Conservation (phyloP, 2,113 vertebrate species). For the Columbina picui region DNA sequence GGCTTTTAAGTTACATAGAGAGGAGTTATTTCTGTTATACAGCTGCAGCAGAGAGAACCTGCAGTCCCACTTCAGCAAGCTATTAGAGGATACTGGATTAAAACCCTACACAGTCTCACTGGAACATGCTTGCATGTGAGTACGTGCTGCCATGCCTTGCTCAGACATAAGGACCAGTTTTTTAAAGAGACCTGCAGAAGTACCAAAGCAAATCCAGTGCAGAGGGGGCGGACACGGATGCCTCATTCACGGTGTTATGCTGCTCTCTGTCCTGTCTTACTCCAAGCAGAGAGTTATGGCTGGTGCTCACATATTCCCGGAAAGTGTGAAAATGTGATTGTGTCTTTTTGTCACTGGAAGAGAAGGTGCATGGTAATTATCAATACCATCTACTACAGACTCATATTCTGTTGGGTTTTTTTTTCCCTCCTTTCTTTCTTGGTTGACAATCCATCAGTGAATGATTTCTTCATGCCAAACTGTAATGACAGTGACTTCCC, state of each 20-base stretch:
- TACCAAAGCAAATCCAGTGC: neutral
- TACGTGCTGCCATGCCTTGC: neutral
- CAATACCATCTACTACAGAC: neutral
- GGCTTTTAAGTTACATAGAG: neutral
- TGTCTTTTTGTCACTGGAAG: neutral
- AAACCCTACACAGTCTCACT: neutral
- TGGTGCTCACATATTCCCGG: neutral
- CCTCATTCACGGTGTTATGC: neutral
- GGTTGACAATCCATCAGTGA: neutral
- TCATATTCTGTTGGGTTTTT: neutral
- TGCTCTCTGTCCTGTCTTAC: neutral
- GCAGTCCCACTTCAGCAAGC: neutral
- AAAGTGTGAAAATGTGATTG: too few species aligned
- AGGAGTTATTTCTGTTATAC: neutral
- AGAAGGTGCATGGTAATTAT: neutral
- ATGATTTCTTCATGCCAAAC: neutral
- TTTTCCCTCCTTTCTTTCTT: neutral
- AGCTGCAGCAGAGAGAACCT: neutral
- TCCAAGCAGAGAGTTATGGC: neutral
- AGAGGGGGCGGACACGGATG: accelerated
- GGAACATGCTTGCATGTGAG: neutral
- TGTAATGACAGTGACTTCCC: neutral
- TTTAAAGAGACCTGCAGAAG: neutral
- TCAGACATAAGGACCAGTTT: neutral
- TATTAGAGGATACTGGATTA: neutral